Conservation (phyloP, 2,113 vertebrate genomes). For the Eurypyga helias region DNA sequence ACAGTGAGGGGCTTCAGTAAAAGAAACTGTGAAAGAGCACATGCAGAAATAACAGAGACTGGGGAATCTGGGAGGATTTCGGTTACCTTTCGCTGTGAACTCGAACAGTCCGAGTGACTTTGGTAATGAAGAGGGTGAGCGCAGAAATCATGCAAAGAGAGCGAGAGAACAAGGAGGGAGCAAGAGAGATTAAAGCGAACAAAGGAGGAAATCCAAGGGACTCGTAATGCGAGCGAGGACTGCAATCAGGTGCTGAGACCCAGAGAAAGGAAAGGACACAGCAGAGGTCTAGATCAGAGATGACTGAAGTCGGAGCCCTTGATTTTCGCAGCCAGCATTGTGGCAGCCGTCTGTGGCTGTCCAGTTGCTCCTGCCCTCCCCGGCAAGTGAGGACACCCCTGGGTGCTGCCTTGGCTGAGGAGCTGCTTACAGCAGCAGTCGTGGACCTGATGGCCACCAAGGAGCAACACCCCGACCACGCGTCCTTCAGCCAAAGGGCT, state of each 20-base stretch:
- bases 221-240: not conserved
- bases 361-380: not conserved
- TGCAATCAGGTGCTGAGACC: not conserved
- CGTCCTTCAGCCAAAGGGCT: fast-evolving
- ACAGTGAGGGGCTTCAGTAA: slow-evolving; percentile 52
- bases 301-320: fast-evolving
- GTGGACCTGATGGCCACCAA: fast-evolving
- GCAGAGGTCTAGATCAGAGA: not conserved
- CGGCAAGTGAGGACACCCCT: fast-evolving
- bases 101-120: not conserved
- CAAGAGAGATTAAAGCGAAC: not conserved
- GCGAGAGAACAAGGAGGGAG: not conserved
- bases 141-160: slow-evolving; percentile 11
- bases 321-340: fast-evolving
- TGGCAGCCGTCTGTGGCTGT: fast-evolving
- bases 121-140: slow-evolving; percentile 66
- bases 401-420: fast-evolving
- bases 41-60: slow-evolving; percentile 39
- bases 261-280: not conserved
- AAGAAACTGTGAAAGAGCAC: slow-evolving; percentile 51
- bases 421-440: fast-evolving
- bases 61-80: not conserved
- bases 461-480: fast-evolving
- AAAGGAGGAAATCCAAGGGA: not conserved
- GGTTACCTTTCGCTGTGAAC: not conserved